Conservation (phyloP, 1,140 invertebrate genomes). For the Halesus radiatus region DNA sequence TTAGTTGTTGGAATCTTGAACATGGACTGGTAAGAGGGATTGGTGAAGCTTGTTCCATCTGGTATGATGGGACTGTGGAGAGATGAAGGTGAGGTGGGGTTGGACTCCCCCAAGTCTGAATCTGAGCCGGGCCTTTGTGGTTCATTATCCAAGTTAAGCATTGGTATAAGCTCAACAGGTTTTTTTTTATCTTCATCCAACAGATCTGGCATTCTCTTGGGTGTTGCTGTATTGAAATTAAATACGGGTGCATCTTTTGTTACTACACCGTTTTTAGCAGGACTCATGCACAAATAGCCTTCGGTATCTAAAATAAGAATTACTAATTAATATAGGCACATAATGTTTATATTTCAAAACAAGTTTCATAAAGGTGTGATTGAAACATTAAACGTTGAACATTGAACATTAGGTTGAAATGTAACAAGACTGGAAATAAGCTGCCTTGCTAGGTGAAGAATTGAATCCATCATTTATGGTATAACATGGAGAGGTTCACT, state of each 20-base stretch:
- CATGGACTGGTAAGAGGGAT: slow-evolving; percentile 60
- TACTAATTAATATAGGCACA: background rate
- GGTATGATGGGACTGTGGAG: background rate
- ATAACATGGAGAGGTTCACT: no score
- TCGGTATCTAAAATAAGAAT: slow-evolving; percentile 63
- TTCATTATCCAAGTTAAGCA: slow-evolving; percentile 69
- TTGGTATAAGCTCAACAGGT: slow-evolving; percentile 71
- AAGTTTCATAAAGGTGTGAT: no score
- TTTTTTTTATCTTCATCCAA: slow-evolving; percentile 64
- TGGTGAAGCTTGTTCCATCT: slow-evolving; percentile 56
- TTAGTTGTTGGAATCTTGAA: slow-evolving; percentile 58
- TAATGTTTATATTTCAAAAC: background rate
- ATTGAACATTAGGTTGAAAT: no score
- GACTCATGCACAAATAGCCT: slow-evolving; percentile 68
- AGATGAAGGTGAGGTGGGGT: slow-evolving; percentile 58
- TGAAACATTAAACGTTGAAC: no score
- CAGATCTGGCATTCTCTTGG: slow-evolving; percentile 57
- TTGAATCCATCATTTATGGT: no score
- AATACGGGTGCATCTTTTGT: slow-evolving; percentile 61
- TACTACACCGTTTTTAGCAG: slow-evolving; percentile 61
- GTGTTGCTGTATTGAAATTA: slow-evolving; percentile 65
- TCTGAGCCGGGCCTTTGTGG: slow-evolving; percentile 64
- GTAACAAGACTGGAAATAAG: no score
- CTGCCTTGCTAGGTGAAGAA: no score
- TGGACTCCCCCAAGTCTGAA: slow-evolving; percentile 63